Conservation (phyloP, 30 jellyfish, hydroid and myxozoan species). For the Hydractinia symbiolongicarpus region DNA sequence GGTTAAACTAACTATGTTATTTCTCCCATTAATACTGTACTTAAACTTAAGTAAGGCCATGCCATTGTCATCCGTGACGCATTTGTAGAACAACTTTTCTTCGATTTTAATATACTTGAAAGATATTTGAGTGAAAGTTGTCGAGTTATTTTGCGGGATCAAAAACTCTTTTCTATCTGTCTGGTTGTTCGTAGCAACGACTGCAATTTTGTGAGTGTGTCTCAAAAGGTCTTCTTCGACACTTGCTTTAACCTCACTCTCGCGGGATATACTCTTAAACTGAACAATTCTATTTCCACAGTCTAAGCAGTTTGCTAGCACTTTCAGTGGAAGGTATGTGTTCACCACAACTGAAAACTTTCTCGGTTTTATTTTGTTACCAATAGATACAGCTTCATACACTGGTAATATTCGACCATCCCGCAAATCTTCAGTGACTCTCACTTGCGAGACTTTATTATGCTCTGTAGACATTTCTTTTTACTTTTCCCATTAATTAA, state of each 20-base stretch:
- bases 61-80: neutral
- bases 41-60: neutral
- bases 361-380: neutral
- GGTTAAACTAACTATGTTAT: neutral
- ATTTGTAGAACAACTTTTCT: neutral
- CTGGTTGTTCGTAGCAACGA: neutral
- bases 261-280: neutral
- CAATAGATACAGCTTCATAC: neutral
- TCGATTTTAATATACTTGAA: neutral
- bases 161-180: neutral
- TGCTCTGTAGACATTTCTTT: neutral
- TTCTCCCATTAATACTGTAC: neutral
- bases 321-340: neutral
- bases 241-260: neutral
- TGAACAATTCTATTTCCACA: neutral
- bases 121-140: neutral
- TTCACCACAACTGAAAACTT: neutral
- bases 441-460: neutral
- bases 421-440: neutral
- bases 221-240: neutral
- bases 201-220: neutral
- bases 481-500: neutral
- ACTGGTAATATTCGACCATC: neutral
- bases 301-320: neutral
- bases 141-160: neutral